These are phyloP conservation scores for Zootoca vivipara DNA, from an alignment of 2,113 vertebrate genomes.

Conservation along the genomic window DNA sequence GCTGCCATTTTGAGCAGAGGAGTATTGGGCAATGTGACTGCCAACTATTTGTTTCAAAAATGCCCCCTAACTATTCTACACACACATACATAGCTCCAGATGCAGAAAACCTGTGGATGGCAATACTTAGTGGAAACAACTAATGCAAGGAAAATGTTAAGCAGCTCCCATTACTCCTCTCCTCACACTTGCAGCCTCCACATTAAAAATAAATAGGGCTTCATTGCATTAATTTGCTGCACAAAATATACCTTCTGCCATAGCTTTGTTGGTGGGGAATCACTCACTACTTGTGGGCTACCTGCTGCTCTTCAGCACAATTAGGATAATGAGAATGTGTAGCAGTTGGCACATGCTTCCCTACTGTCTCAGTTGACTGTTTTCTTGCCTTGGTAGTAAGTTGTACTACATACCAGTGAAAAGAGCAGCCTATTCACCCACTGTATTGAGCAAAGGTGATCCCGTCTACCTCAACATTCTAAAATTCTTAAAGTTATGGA, in stretches of 20 bases:
- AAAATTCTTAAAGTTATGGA: background rate
- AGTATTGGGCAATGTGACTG: background rate
- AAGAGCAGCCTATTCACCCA: background rate
- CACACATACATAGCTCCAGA: background rate
- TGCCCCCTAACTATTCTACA: background rate
- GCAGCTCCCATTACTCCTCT: background rate
- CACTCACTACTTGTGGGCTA: background rate
- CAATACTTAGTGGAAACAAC: background rate
- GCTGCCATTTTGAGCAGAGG: background rate
- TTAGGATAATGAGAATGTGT: background rate
- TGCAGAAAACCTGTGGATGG: background rate
- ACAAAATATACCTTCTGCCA: background rate
- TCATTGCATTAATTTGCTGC: background rate
- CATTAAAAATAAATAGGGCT: background rate
- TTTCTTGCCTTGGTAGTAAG: background rate
- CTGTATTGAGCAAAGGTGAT: background rate
- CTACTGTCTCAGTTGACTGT: background rate
- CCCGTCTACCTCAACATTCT: background rate
- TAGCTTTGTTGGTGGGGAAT: background rate
- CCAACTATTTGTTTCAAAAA: background rate
- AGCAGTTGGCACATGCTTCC: background rate
- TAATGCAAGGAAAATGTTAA: background rate
- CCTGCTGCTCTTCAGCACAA: background rate
- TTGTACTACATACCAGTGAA: background rate
- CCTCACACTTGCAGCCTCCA: background rate